These are phyloP conservation scores for Gobio gobio DNA, from an alignment of 2,113 vertebrate genomes.

Conservation along the genomic window DNA sequence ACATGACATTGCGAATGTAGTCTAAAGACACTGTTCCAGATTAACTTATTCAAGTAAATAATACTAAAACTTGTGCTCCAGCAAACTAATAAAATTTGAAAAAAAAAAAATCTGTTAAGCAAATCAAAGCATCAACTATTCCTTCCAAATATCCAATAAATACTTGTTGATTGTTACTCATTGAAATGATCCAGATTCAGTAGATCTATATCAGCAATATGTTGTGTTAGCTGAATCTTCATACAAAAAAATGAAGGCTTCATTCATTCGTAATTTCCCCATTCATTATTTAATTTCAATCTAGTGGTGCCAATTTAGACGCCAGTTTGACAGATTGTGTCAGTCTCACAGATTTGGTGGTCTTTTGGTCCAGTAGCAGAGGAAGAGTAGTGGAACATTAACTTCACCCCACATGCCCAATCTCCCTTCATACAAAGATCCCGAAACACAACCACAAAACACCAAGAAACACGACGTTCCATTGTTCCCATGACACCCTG, in stretches of 20 bases:
- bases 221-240: not conserved
- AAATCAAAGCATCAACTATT: not conserved
- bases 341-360: constrained; percentile 47
- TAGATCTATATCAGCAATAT: not conserved
- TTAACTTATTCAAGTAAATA: not conserved
- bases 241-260: not conserved
- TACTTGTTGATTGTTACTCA: not conserved
- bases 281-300: too few relatives aligned
- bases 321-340: not conserved
- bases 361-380: constrained; percentile 48
- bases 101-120: not conserved
- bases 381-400: constrained; percentile 32
- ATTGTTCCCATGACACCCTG: constrained; percentile 48
- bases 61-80: not conserved
- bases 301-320: not conserved
- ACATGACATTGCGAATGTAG: not conserved
- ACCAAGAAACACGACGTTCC: constrained; percentile 46
- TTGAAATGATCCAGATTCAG: not conserved
- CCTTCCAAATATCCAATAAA: not conserved
- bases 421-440: constrained; percentile 40
- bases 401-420: constrained; percentile 49
- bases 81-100: not conserved
- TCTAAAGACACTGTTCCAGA: not conserved
- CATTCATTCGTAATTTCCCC: not conserved
- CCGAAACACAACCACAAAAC: constrained; percentile 50